phyloP scores from a whole-genome alignment of 2,113 vertebrate species.

The Rafetus swinhoei region DNA sequence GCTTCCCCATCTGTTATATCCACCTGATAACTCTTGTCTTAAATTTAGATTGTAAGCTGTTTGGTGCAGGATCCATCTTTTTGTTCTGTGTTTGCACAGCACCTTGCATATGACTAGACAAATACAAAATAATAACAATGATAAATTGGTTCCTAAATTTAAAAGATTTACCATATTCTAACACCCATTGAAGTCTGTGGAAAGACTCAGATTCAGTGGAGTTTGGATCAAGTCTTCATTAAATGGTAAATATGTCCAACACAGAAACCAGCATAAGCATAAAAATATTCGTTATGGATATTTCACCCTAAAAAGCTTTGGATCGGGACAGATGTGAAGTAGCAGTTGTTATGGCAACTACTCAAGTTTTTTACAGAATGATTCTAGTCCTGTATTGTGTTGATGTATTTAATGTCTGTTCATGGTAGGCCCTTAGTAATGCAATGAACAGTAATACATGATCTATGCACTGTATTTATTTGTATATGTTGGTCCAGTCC shows the following conservation, averaged over 20 bases:
- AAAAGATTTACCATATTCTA: neutral
- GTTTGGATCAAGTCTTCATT: neutral
- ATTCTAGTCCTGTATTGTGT: neutral
- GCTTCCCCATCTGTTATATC: neutral
- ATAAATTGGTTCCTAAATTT: neutral
- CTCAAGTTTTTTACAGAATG: neutral
- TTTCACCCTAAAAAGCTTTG: neutral
- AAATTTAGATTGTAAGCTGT: neutral
- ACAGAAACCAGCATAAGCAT: neutral
- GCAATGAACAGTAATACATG: neutral
- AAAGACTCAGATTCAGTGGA: neutral
- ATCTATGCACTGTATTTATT: neutral
- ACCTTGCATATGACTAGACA: neutral
- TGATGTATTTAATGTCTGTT: neutral
- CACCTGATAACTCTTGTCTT: neutral
- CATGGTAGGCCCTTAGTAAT: neutral
- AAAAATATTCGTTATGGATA: neutral
- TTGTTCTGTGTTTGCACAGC: neutral
- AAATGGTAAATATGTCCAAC: neutral
- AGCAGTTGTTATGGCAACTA: neutral
- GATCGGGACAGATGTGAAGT: neutral
- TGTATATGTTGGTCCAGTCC: neutral
- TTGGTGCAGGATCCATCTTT: neutral
- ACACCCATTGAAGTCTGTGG: neutral
- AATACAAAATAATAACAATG: neutral